phyloP scores from a whole-genome alignment of 2,888 invertebrate species.

The Parnassius glacialis region DNA sequence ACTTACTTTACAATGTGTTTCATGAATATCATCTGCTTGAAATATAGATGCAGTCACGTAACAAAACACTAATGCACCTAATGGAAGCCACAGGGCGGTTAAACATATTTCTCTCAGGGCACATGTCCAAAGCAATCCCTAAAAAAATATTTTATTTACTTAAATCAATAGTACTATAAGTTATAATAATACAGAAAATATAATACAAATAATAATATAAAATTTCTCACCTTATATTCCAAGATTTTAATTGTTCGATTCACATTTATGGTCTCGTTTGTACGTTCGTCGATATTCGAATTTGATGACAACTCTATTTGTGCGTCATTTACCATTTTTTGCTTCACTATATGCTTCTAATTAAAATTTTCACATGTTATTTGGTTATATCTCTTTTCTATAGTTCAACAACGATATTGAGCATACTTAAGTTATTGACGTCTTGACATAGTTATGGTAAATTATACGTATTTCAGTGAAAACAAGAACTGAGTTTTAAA shows the following conservation, averaged over 20 bases:
- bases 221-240: slow-evolving; percentile 61
- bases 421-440: slow-evolving; percentile 8
- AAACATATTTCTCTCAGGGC: slow-evolving; percentile 91
- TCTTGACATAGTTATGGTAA: neutral
- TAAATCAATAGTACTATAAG: neutral
- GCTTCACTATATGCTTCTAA: slow-evolving; percentile 48
- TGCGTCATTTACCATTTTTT: slow-evolving; percentile 77
- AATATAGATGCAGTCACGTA: slow-evolving; percentile 94
- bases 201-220: too few species aligned
- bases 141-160: slow-evolving; percentile 37
- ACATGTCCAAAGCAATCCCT: slow-evolving; percentile 85
- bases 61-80: slow-evolving; percentile 91
- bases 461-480: neutral
- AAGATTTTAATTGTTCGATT: slow-evolving; percentile 57
- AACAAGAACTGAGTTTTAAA: neutral
- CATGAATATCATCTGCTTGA: slow-evolving; percentile 96
- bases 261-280: slow-evolving; percentile 58
- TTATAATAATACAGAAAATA: neutral
- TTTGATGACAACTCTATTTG: slow-evolving; percentile 70
- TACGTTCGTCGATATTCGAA: slow-evolving; percentile 54
- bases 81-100: slow-evolving; percentile 91
- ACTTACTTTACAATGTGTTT: slow-evolving; percentile 96
- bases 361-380: slow-evolving; percentile 32
- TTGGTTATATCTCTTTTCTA: slow-evolving; percentile 14
- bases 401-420: slow-evolving; percentile 13